Evolutionary conservation across 30 jellyfish, hydroid and myxozoan genomes (phyloP).

Genomic region (Hydractinia echinata): DNA sequence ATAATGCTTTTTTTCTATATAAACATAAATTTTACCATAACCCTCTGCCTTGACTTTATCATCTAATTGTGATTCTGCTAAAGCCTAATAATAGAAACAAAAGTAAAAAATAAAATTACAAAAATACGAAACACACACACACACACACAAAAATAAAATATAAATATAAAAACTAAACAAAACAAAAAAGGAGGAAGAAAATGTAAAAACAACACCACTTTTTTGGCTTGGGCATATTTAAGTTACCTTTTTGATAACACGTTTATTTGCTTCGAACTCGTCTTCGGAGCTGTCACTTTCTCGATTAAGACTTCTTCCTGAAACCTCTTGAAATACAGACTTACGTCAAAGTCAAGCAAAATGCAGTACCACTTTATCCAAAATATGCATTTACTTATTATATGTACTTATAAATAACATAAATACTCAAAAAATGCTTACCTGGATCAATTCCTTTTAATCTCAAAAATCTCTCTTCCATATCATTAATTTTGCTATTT

Average conservation of each 20-base stretch:
- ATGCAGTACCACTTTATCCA: not conserved
- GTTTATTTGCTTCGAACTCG: slow-evolving; percentile 59
- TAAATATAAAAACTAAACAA: no score
- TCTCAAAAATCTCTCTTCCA: slow-evolving; percentile 39
- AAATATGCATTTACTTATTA: not conserved
- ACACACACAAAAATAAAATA: no score
- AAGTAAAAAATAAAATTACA: not conserved
- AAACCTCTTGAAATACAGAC: no score
- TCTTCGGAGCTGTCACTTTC: slow-evolving; percentile 65
- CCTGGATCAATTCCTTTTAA: slow-evolving; percentile 81
- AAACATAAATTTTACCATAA: slow-evolving; percentile 32
- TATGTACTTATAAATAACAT: not conserved
- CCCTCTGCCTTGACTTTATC: slow-evolving; percentile 58
- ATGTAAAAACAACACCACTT: no score
- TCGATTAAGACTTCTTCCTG: no score
- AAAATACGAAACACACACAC: not conserved
- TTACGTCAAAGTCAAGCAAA: no score
- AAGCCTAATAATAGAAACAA: slow-evolving; percentile 32
- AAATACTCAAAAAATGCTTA: slow-evolving; percentile 5
- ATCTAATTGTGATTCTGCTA: slow-evolving; percentile 60
- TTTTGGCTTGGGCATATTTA: not conserved
- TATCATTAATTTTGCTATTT: not conserved
- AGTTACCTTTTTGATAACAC: slow-evolving; percentile 47
- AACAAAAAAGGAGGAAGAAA: no score
- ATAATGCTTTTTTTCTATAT: not conserved